Evolutionary conservation across 2,797 vertebrate species (phyloP), one percentile per base, ranked within the genome.

Genomic region (Acrossocheilus fasciatus): DNA sequence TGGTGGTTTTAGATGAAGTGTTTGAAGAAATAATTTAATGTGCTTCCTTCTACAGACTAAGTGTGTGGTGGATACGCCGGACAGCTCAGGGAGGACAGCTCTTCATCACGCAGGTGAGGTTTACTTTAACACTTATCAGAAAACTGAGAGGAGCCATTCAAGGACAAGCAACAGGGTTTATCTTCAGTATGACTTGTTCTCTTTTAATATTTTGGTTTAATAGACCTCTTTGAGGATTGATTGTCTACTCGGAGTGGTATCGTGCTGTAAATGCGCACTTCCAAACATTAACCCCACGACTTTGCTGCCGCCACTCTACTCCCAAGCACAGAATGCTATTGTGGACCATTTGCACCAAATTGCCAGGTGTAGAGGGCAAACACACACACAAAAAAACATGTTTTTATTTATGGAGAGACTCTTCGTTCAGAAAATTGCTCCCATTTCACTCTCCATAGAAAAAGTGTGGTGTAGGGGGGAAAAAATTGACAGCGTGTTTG

Each of bases 61-160:
- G 93, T 98, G 97, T 92, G 93, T 95, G 6, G 57, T 95, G 0
- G 97, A 99, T 47, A 93, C 89, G 47, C 79, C 89, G 4, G 98
- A 99, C 91, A 89, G 90, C 88, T 94, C 93, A 79, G 98, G 98
- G 87, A 98, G 95, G 92, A 96, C 97, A 70, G 96, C 97, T 77
- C 94, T 99, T 81, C 98, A 99, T 93, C 96, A 98, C 17, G 97
- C 97, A 95, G 97, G 98, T 99, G 93, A 94, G 92, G 17, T 39
- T 69, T 20, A 69, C 66, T 20, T 69, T 36, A 68, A 68, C 64
- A 34, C 4, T 8, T 26, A 6, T 47, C 6, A 14, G 26, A 34
- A 52, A 36, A 18, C 34, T 18, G 12, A 78, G 18, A 81, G 17
- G 34, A 83, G 26, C 7, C 11, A 20, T 77, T 69, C 6, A 68